Conservation (phyloP, 2,797 vertebrate species). For the Hirundo rustica region DNA sequence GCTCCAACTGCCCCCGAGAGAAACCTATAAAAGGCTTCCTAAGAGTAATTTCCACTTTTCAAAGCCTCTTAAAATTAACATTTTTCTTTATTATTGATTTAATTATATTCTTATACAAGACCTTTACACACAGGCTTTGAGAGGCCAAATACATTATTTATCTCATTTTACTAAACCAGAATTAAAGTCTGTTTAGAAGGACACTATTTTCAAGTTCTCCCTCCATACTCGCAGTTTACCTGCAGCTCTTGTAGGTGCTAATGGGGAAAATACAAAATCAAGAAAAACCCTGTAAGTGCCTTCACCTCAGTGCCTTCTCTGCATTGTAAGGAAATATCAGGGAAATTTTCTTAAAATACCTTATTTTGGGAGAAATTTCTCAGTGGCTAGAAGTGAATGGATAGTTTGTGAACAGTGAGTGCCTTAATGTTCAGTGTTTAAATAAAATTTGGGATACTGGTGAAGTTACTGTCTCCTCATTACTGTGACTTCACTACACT, state of each 20-base stretch:
- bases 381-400: not conserved
- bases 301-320: not conserved
- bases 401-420: not conserved
- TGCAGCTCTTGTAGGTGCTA: not conserved
- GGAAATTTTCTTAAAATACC: not conserved
- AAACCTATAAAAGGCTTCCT: not conserved
- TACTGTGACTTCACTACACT: not conserved
- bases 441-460: not conserved
- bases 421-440: not conserved
- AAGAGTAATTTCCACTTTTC: not conserved
- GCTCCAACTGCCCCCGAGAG: not conserved
- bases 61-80: not conserved
- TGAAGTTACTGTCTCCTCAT: not conserved
- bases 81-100: not conserved
- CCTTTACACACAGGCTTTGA: not conserved
- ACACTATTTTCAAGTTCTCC: not conserved
- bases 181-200: not conserved
- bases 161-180: not conserved
- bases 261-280: not conserved
- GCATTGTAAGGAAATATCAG: not conserved
- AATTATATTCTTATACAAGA: not conserved
- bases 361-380: not conserved
- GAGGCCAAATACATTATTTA: not conserved
- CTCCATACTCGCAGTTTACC: not conserved
- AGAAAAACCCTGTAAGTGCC: not conserved